A percentile compares a stretch with the other conserved stretches of the same genome.
Conservation (phyloP, 2,888 invertebrate species). For the Cistogaster globosa region DNA sequence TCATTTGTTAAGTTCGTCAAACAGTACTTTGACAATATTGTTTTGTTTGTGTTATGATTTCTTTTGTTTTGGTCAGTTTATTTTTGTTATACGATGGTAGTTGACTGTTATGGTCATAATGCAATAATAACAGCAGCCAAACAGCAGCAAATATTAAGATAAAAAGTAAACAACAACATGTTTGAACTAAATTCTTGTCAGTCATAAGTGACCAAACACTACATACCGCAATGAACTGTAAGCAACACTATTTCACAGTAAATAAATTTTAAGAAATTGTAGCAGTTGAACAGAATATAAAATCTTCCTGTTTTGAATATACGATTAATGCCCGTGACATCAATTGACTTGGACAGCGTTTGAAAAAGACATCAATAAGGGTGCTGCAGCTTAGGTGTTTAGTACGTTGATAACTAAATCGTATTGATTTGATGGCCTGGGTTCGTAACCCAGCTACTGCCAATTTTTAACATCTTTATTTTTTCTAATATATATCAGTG, state of each 20-base stretch:
- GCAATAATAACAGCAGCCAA: conserved; percentile 50
- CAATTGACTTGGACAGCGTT: no score
- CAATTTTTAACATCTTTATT: no score
- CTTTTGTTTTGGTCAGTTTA: conserved; percentile 26
- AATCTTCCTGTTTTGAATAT: no score
- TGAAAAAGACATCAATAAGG: no score
- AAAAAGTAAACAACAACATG: conserved; percentile 75
- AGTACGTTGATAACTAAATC: no score
- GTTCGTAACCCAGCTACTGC: no score
- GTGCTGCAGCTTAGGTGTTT: no score
- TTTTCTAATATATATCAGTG: no score
- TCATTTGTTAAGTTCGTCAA: conserved; percentile 56
- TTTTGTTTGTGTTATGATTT: conserved; percentile 15
- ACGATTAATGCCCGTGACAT: no score
- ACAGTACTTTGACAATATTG: conserved; percentile 28
- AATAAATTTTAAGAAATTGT: conserved; percentile 10
- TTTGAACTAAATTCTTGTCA: conserved; percentile 79
- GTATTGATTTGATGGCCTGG: no score
- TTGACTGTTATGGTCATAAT: conserved; percentile 69
- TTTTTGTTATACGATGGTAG: conserved; percentile 29
- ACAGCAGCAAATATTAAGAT: conserved; percentile 56
- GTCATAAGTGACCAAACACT: conserved; percentile 57
- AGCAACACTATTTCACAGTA: conserved; percentile 51
- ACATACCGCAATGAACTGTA: conserved; percentile 20
- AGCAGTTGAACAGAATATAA: neutral